A percentile compares a stretch with the other conserved stretches of the same genome.
These are phyloP conservation scores for Lethrus apterus DNA, from an alignment of 1,140 invertebrate genomes.

Conservation along the genomic window DNA sequence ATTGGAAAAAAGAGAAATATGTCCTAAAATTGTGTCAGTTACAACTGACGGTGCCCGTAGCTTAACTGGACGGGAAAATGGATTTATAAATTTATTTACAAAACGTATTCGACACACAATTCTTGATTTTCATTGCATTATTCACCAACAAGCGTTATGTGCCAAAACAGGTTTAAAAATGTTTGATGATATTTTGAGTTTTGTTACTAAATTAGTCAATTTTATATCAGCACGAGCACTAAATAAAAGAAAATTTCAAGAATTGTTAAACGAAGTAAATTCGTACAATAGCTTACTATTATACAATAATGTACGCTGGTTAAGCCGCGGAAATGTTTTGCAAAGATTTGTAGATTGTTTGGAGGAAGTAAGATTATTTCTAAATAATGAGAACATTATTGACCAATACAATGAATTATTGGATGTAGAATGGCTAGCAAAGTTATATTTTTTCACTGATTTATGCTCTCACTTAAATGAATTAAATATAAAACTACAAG, in stretches of 20 bases:
- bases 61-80: constrained; percentile 12
- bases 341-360: constrained; percentile 34
- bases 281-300: constrained; percentile 33
- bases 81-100: constrained; percentile 18
- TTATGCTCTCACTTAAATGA: not conserved
- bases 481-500: too few species aligned
- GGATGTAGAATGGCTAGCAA: not conserved
- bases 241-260: constrained; percentile 31
- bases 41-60: constrained; percentile 14
- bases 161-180: constrained; percentile 15
- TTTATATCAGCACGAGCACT: constrained; percentile 27
- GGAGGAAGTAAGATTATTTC: not conserved
- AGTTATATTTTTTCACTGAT: constrained; percentile 1
- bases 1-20: constrained; percentile 17
- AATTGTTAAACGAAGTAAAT: constrained; percentile 32
- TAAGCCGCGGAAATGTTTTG: constrained; percentile 33
- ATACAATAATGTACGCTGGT: constrained; percentile 36
- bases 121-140: constrained; percentile 19
- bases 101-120: constrained; percentile 16
- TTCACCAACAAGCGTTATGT: too few species aligned
- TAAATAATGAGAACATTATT: constrained; percentile 3
- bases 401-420: not conserved
- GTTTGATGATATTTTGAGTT: constrained; percentile 17
- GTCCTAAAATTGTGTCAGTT: constrained; percentile 17
- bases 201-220: constrained; percentile 29